Evolutionary conservation across 2,113 vertebrate genomes (phyloP).

Genomic region (Oxygymnocypris stewartii): DNA sequence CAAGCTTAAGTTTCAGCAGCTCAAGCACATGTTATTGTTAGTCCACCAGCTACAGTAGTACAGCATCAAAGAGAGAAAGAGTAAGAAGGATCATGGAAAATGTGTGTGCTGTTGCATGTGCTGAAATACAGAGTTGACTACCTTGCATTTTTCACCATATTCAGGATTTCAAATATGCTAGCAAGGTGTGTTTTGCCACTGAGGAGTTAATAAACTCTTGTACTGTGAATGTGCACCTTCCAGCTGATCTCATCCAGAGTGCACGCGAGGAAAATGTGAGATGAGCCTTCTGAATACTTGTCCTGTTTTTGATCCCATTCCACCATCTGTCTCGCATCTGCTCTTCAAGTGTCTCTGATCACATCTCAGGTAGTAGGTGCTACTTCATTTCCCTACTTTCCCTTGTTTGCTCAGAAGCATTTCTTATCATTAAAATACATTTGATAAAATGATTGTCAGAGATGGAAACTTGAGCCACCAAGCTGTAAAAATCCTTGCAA

Average conservation of each 20-base stretch:
- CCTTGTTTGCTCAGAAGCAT: neutral
- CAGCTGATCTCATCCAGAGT: neutral
- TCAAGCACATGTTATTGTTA: slow-evolving; percentile 67
- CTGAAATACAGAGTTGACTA: neutral
- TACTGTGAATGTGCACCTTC: too few relatives aligned
- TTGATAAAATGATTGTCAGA: neutral
- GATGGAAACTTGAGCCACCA: neutral
- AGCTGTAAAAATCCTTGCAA: neutral
- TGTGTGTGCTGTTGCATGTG: slow-evolving; percentile 1
- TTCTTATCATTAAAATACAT: neutral
- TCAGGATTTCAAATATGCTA: neutral
- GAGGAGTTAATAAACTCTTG: neutral
- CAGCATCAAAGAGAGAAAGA: slow-evolving; percentile 9
- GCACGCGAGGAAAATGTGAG: neutral
- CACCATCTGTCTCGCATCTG: slow-evolving; percentile 8
- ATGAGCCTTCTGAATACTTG: neutral
- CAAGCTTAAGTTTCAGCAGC: slow-evolving; percentile 62
- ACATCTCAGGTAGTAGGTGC: neutral
- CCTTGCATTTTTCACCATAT: neutral
- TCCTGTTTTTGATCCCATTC: neutral
- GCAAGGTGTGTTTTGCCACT: neutral
- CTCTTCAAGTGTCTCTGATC: neutral
- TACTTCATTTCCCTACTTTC: neutral
- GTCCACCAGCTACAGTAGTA: slow-evolving; percentile 50
- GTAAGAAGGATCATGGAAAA: slow-evolving; percentile 20